Evolutionary conservation across 2,888 invertebrate species (phyloP).

Genomic region (Microplitis deprimator): DNA sequence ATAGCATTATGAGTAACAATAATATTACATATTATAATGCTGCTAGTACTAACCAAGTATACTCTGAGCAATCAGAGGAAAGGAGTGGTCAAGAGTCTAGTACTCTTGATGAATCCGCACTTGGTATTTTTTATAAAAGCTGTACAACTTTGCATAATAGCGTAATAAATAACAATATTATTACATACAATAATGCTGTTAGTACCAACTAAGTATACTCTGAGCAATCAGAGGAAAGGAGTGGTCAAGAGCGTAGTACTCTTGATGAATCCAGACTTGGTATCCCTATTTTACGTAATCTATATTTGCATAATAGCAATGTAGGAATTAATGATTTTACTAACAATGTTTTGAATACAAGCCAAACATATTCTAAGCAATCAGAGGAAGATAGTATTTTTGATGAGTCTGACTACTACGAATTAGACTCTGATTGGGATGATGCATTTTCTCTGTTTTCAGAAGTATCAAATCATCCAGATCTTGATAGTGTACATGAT

Average conservation of each 20-base stretch:
- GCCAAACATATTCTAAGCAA: too few relatives aligned
- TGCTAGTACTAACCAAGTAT: background rate
- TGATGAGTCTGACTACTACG: too few relatives aligned
- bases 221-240: background rate
- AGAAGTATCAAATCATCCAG: too few relatives aligned
- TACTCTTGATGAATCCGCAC: background rate
- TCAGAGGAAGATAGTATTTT: too few relatives aligned
- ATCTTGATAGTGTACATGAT: too few relatives aligned
- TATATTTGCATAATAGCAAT: too few relatives aligned
- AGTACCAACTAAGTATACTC: background rate
- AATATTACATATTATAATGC: background rate
- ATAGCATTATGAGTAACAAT: background rate
- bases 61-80: background rate
- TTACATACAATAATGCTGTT: background rate
- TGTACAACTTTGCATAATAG: background rate
- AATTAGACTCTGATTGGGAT: too few relatives aligned
- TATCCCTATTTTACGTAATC: too few relatives aligned
- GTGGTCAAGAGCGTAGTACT: background rate
- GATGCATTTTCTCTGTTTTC: too few relatives aligned
- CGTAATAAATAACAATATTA: background rate
- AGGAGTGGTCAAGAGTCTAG: background rate
- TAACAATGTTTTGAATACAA: too few relatives aligned
- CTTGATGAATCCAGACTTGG: background rate
- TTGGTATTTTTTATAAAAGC: background rate
- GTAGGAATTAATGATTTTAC: too few relatives aligned